A percentile compares a stretch with the other conserved stretches of the same genome.
These are phyloP conservation scores for Orientallactaga bullata DNA, from an alignment of 2,113 vertebrate genomes.

Conservation along the genomic window DNA sequence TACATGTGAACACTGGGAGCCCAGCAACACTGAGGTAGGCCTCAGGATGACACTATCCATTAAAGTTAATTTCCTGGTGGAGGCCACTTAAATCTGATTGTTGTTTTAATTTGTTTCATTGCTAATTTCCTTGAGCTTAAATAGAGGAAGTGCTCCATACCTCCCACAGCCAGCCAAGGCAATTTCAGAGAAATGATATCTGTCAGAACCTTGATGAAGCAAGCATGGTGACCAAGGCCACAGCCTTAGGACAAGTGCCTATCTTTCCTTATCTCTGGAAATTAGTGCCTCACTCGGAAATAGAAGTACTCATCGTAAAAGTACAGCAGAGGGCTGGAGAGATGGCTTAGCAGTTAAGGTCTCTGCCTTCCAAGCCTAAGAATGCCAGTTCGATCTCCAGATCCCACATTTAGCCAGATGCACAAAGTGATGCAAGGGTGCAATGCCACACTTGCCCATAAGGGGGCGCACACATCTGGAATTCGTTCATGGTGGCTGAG, in stretches of 20 bases:
- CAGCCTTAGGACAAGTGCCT: background rate
- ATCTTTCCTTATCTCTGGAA: background rate
- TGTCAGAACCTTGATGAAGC: background rate
- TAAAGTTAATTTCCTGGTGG: constrained; percentile 82
- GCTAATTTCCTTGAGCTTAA: constrained; percentile 74
- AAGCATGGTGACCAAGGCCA: background rate
- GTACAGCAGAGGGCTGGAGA: background rate
- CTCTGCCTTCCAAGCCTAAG: no score
- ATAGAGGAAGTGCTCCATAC: constrained; percentile 52
- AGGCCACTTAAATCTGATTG: constrained; percentile 79
- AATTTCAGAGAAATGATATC: background rate
- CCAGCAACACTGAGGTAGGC: constrained; percentile 48
- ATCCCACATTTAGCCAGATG: no score
- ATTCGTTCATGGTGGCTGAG: no score
- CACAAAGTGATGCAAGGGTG: no score
- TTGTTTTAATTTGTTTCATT: constrained; percentile 79
- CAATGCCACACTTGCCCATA: no score
- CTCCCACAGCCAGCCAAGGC: background rate
- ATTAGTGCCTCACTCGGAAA: background rate
- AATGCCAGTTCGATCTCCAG: no score
- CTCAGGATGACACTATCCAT: constrained; percentile 79
- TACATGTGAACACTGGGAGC: background rate
- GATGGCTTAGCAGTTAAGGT: no score
- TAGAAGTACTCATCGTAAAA: background rate
- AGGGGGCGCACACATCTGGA: no score